Evolutionary conservation across 2,888 invertebrate genomes (phyloP), one percentile per base, ranked within the genome.

Genomic region (Pseudococcus jackbeardsleyi): DNA sequence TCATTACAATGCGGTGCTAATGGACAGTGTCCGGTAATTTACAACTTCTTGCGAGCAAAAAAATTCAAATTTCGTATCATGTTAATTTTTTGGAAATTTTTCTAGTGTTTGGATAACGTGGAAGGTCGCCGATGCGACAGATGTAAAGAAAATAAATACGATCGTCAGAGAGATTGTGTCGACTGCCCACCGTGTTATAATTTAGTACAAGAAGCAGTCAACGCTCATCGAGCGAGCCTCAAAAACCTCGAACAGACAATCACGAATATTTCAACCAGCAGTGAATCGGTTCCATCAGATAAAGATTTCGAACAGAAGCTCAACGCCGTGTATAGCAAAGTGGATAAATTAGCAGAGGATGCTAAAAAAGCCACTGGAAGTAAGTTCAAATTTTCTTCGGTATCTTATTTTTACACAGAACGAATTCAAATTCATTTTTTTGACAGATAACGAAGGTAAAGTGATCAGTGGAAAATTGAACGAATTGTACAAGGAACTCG

Each of bases 181-280:
- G 95, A 97, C 91, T 99, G 99, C 91, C 98, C 98, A 0, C 94
- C 96, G 12, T 99, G 99, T 92, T 99, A 99, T 92, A 97, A 97
- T 91, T 93, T 99, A 12, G 97, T 99, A 0, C 96, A 96, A 91
- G 95, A 96, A 89, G 96, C 96, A 0, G 97, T 96, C 9, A 94
- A 95, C 91, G 92, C 93, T 11, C 97, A 98, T 91, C 93, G 96
- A 89, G 92, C 91, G 39, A 96, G 96, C 90, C 92, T 98, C 85
- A 92, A 93, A 2, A 94, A 95, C 89, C 93, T 99, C 42, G 94
- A 95, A 90, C 94, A 94, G 88, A 93, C 95, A 46, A 93, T 98
- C 22, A 94, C 95, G 48, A 96, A 97, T 91, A 98, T 99, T 89
- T 96, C 96, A n/a, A 96, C 96, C 26, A 33, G 26, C 91, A 96